Base-by-base conservation (phyloP, 2,888 invertebrate species). In the Trachelus tabidus region DNA sequence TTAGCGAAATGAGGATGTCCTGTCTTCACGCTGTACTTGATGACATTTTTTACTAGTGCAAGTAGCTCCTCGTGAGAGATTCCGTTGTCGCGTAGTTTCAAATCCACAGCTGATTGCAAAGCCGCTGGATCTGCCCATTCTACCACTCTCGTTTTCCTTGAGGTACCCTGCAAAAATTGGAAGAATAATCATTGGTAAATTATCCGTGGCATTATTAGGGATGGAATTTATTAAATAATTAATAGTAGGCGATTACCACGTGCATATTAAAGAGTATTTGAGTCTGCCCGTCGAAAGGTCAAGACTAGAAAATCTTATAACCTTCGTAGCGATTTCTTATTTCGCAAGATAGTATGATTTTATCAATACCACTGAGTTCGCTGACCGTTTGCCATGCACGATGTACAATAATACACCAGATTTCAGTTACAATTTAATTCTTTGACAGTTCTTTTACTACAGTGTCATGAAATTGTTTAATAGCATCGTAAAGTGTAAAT, bases 1-100 rank as follows among this genome's bases (percentile, higher is more conserved):
- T 98, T 98, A 37, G 97, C 95, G 90, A 98, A 98, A 89, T 96
- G 96, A 0, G 97, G 97, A 90, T 97, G 97, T 0, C 96, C 97
- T 1, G 97, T 97, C 92, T 97, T 98, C 0, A 98, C 97, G 73
- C 97, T 97, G 92, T 96, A 97, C 56, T 95, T 94, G 85, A 97
- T 95, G 73, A 96, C 95, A 86, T 95, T 94, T 81, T 94, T 94
- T 80, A 97, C 92, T 12, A 96, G 91, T 56, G 93, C 92, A 75
- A 96, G 87, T 1, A 98, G 92, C 79, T 94, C 93, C 23, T 95
- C 95, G 83, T 97, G 95, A 1, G 94, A 93, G 68, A 94, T 93
- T 6, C 95, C 94, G 11, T 93, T 91, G 12, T 93, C 91, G 34
- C 93, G 92, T 6, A 96, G 92, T 77, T 93, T 92, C 86, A 97